Percentiles rank a stretch among this genome's conserved stretches.
Conservation (phyloP, 2,797 vertebrate species). For the Anguilla megastoma region DNA sequence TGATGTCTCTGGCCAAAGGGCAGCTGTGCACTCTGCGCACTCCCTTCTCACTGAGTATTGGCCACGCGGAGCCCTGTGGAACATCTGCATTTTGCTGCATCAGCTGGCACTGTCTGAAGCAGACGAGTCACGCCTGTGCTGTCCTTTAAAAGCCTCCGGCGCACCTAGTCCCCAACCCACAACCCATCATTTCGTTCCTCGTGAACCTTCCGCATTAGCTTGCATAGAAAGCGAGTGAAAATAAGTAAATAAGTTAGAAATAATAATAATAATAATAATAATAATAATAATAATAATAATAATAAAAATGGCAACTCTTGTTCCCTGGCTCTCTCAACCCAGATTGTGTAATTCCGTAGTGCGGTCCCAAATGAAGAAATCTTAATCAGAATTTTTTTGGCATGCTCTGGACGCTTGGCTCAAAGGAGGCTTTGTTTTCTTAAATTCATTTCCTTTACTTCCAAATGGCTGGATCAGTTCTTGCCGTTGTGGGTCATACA, state of each 20-base stretch:
- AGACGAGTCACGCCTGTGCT: neutral
- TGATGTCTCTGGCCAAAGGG: slow-evolving; percentile 57
- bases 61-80: neutral
- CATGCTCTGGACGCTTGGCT: slow-evolving; percentile 11
- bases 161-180: neutral
- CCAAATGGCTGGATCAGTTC: neutral
- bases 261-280: neutral
- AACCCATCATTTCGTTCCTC: neutral
- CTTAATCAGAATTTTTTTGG: slow-evolving; percentile 55
- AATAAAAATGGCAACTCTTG: neutral
- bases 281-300: neutral
- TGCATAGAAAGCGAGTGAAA: neutral
- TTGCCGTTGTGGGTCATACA: neutral
- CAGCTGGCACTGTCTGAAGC: slow-evolving; percentile 17
- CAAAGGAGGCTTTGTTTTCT: slow-evolving; percentile 4
- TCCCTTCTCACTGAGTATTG: slow-evolving; percentile 49
- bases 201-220: neutral
- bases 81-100: slow-evolving; percentile 14
- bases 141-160: neutral
- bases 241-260: neutral
- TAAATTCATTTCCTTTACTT: neutral
- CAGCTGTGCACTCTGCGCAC: slow-evolving; percentile 55
- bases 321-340: slow-evolving; percentile 18
- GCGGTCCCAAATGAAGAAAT: slow-evolving; percentile 56
- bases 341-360: slow-evolving; percentile 52